Evolutionary conservation across 2,113 vertebrate genomes (phyloP), one percentile per base, ranked within the genome.

Genomic region (Cololabis saira): DNA sequence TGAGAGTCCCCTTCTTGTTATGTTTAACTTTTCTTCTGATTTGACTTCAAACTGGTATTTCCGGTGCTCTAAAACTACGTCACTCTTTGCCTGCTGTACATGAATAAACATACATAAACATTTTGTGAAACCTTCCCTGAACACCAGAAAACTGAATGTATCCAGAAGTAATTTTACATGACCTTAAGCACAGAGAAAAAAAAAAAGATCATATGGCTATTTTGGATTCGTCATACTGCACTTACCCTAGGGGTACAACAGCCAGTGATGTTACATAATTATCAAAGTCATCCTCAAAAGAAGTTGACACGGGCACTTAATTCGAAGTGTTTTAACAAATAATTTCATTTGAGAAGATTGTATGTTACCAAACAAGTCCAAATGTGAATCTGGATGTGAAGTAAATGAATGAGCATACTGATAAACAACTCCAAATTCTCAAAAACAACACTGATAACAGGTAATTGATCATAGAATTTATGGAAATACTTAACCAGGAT

Each of bases 391-490:
- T 27, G 24, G 71, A 48, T 48, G 42, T 45, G 17, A 65, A 2
- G 16, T 24, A 21, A 67, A 61, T 57, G n/a, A 58, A 59, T 15
- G 63, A 64, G 70, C 18, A 54, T 40, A 53, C 73, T 19, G 17
- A 68, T 53, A 24, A 51, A 9, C 7, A 75, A 21, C 18, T 68
- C 16, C 24, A 19, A 14, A 47, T 67, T 65, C 21, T 51, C 21
- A 64, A 5, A 64, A 66, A 75, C 68, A 12, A 51, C 12, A 51
- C 57, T 1, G 70, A 67, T 42, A 47, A 49, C 44, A 67, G 3
- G 62, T 62, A 59, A 67, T 75, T 76, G 45, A 78, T 74, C 21
- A 56, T 62, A 58, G 68, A 59, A 8, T 71, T 67, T 61, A 71
- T 76, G 67, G 52, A 55, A 45, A 67, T 11, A 19, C 44, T 63